Base-by-base conservation (phyloP, 2,888 invertebrate genomes). In the Metallyticus violacea region DNA sequence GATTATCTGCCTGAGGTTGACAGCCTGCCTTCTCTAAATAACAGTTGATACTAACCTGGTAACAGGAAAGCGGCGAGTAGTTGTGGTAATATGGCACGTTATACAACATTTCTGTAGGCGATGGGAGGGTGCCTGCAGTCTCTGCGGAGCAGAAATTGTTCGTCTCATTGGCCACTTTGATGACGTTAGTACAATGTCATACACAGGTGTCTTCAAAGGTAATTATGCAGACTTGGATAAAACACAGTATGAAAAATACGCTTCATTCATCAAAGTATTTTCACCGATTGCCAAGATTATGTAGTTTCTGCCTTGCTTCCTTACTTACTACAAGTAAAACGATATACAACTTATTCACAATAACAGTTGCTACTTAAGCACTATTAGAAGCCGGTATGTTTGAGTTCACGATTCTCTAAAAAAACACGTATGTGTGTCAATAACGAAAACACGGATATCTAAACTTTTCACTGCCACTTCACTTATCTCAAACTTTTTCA, bases 41-140 rank as follows among this genome's bases (percentile, higher is more conserved):
- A n/a, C n/a, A n/a, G 2, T 7, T 0, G 27, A 5, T 5, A 15
- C 29, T 81, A 79, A 87, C 87, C 87, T 88, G 88, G 77, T 88
- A 88, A 77, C 86, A 88, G 29, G 87, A 86, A 26, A 88, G 87
- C 26, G 88, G 88, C 29, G 88, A 88, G 85, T 88, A 87, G 86
- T 81, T 87, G 84, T 88, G 87, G 85, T 88, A 88, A 80, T 77
- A 88, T n/a, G 88, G 87, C 77, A 87, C 88, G 86, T 87, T 88
- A 87, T 88, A 88, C 40, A 88, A 87, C 88, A 88, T 88, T 9
- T 85, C 86, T 78, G 86, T 28, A 25, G 86, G 22, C n/a, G 85
- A 79, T 9, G 85, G n/a, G 15, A 83, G 29, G 28, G 77, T 77
- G 7, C 77, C 77, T 27, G 83, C 28, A 28, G 28, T 83, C n/a